A percentile compares a stretch with the other conserved stretches of the same genome.
Evolutionary conservation across 1,140 invertebrate genomes (phyloP).

Genomic region (Megathymus violae): DNA sequence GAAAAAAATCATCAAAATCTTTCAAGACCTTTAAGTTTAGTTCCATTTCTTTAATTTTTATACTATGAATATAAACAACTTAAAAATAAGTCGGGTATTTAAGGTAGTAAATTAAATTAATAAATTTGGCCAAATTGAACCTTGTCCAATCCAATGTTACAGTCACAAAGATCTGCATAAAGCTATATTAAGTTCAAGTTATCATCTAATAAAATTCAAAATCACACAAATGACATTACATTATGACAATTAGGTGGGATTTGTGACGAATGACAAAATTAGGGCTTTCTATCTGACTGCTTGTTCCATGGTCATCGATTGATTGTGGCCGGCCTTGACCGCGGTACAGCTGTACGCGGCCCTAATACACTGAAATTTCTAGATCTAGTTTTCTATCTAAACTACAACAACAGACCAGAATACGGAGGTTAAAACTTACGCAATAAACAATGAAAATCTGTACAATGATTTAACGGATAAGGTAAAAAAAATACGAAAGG

Average conservation of each 20-base stretch:
- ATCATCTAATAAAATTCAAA: neutral
- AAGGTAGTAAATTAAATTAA: neutral
- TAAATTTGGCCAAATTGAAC: conserved; percentile 5
- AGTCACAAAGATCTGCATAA: neutral
- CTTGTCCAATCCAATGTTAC: conserved; percentile 1
- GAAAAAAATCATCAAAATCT: too few species aligned
- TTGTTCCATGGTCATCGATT: conserved; percentile 6
- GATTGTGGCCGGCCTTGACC: conserved; percentile 38
- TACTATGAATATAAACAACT: too few species aligned
- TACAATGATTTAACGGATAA: too few species aligned
- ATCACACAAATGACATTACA: neutral
- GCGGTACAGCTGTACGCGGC: neutral
- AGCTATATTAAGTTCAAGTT: neutral
- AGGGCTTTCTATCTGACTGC: conserved; percentile 7
- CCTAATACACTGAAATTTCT: neutral
- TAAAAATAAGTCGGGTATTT: too few species aligned
- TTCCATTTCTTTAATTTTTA: too few species aligned
- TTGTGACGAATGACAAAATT: conserved; percentile 15
- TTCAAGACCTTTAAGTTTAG: too few species aligned
- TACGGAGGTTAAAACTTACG: too few species aligned
- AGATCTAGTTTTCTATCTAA: conserved; percentile 13
- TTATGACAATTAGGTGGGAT: too few species aligned
- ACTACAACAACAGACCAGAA: conserved; percentile 7
- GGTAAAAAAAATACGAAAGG: too few species aligned
- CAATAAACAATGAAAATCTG: too few species aligned